These are phyloP conservation scores for Tenthredo scrophulariae DNA, from an alignment of 2,888 invertebrate genomes.

Conservation along the genomic window DNA sequence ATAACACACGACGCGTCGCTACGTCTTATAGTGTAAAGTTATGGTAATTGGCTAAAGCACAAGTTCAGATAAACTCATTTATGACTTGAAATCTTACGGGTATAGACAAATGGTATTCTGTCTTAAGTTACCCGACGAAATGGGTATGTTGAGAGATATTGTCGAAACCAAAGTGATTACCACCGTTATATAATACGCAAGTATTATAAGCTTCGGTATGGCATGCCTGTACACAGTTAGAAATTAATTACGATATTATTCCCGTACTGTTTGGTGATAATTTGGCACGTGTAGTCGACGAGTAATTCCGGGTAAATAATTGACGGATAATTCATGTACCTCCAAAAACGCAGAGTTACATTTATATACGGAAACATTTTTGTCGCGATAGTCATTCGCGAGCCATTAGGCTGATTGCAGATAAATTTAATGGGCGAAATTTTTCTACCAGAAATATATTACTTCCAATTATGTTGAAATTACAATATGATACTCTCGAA, in stretches of 20 bases:
- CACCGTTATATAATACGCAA: not conserved
- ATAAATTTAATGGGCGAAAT: not conserved
- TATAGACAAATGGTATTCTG: not conserved
- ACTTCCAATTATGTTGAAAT: not conserved
- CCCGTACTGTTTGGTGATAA: not conserved
- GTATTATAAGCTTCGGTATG: not conserved
- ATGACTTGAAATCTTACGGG: not conserved
- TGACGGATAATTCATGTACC: not conserved
- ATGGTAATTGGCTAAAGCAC: not conserved
- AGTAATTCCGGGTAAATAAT: not conserved
- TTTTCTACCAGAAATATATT: not conserved
- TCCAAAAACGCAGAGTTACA: not conserved
- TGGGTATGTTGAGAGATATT: not conserved
- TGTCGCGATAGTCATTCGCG: not conserved
- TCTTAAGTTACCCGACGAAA: not conserved
- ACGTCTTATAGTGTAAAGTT: not conserved
- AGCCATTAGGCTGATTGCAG: not conserved
- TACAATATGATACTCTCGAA: too few species aligned
- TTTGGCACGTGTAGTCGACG: conserved; percentile 1
- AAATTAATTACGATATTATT: conserved; percentile 2
- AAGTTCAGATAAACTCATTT: not conserved
- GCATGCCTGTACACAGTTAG: not conserved
- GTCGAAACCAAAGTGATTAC: not conserved
- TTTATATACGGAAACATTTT: not conserved
- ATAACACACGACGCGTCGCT: not conserved